Base-by-base conservation (phyloP, 2,888 invertebrate species). In the Alsophila aescularia region DNA sequence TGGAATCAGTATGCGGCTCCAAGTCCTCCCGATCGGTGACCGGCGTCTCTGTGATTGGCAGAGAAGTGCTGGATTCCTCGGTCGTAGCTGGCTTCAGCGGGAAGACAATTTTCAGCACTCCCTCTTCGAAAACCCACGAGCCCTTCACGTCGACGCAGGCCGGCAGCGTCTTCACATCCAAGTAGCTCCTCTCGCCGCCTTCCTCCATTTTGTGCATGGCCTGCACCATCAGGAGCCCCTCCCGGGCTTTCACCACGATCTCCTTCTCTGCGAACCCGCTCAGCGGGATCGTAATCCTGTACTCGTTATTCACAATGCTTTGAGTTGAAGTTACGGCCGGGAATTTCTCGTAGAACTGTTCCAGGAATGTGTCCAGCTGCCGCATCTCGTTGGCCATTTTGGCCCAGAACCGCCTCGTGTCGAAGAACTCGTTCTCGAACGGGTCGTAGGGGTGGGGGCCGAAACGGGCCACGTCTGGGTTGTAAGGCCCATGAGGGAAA, bases 201-300 rank as follows among this genome's bases (percentile, higher is more conserved):
- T 43, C 70, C 0, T 60, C 43, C 1, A 29, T 52, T 16, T 72
- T 75, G 49, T 79, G 81, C 0, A 69, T 62, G 1, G 90, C 90
- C 60, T 88, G 87, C 21, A 89, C 71, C 85, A 88, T 85, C 32
- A 89, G 52, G 16, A 83, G 42, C 0, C 87, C 85, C 14, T 76
- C 75, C 4, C 77, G 79, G 0, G 87, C 88, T 49, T 90, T 90
- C 7, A 90, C 89, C 0, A 76, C 67, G 8, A 90, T 82, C 6
- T 90, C 89, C 16, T 81, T 81, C 41, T 87, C 85, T 0, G 83
- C 73, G 50, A 76, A 90, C 0, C 80, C 85, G 5, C 58, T 24
- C 0, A 90, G 55, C 0, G 75, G 61, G 3, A 90, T 77, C 0
- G 69, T 77, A 1, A 90, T 65, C 36, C 73, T 79, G 63, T 87